Evolutionary conservation across 2,888 invertebrate species (phyloP).

Genomic region (Salpingus planirostris): DNA sequence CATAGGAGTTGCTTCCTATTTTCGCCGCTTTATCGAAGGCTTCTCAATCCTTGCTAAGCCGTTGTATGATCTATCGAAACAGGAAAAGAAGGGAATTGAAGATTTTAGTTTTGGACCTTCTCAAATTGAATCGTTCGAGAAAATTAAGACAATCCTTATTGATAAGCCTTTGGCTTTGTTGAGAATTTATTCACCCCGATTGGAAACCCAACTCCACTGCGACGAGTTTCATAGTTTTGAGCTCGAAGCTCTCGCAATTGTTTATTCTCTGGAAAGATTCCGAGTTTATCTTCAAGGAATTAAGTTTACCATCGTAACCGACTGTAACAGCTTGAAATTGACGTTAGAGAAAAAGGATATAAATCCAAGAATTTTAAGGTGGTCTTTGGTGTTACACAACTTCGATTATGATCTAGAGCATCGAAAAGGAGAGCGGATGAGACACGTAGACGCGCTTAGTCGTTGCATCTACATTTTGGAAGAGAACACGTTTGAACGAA

Average conservation of each 20-base stretch:
- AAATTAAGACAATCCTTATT: background rate
- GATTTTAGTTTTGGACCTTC: background rate
- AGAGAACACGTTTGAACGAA: slow-evolving; percentile 12
- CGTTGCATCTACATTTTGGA: slow-evolving; percentile 2
- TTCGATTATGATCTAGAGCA: slow-evolving; percentile 18
- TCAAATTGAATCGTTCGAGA: background rate
- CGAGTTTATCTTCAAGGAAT: slow-evolving; percentile 14
- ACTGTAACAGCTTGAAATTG: slow-evolving; percentile 13
- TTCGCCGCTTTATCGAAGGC: slow-evolving; percentile 3
- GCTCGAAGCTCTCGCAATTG: slow-evolving; percentile 23
- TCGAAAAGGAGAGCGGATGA: slow-evolving; percentile 18
- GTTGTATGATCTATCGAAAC: slow-evolving; percentile 1
- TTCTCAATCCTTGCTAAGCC: slow-evolving; percentile 1
- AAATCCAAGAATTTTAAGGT: slow-evolving; percentile 11
- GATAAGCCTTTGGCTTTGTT: slow-evolving; percentile 1
- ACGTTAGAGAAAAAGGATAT: slow-evolving; percentile 12
- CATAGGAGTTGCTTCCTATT: slow-evolving; percentile 2
- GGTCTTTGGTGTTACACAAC: slow-evolving; percentile 18
- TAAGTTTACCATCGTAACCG: slow-evolving; percentile 14
- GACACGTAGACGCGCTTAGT: slow-evolving; percentile 28
- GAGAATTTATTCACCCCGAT: background rate
- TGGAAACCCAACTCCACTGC: slow-evolving; percentile 3
- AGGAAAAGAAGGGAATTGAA: too few relatives aligned
- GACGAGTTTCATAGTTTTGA: slow-evolving; percentile 29
- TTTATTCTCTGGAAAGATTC: slow-evolving; percentile 22